These are phyloP conservation scores for Laothoe populi DNA, from an alignment of 2,888 invertebrate species.

Conservation along the genomic window DNA sequence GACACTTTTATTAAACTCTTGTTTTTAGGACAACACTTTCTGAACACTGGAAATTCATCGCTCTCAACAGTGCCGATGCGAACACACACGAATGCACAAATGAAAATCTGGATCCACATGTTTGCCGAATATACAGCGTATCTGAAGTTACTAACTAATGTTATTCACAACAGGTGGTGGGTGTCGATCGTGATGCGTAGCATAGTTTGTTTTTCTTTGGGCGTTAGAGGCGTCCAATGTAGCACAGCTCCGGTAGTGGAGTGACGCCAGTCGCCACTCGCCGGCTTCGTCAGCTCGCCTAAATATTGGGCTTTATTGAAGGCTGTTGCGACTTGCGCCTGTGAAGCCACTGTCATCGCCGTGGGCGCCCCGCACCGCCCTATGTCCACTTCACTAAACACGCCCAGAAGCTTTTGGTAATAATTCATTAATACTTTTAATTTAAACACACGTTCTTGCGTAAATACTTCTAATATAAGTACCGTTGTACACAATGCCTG, in stretches of 20 bases:
- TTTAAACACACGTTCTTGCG: background rate
- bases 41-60: constrained; percentile 55
- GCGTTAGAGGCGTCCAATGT: constrained; percentile 57
- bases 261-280: constrained; percentile 45
- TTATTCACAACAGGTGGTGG: constrained; percentile 67
- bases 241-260: constrained; percentile 59
- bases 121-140: constrained; percentile 42
- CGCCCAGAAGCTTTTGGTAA: constrained; percentile 33
- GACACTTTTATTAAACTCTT: constrained; percentile 63
- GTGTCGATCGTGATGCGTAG: constrained; percentile 59
- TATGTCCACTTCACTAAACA: constrained; percentile 25
- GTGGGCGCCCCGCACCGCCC: constrained; percentile 1
- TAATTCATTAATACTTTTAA: background rate
- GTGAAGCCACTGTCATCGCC: constrained; percentile 49
- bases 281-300: constrained; percentile 27
- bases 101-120: constrained; percentile 62
- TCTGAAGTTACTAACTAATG: constrained; percentile 37
- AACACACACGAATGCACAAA: constrained; percentile 51
- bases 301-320: constrained; percentile 46
- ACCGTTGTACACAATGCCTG: constrained; percentile 3
- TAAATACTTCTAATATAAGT: background rate
- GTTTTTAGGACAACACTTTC: constrained; percentile 69
- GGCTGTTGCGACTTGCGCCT: constrained; percentile 74
- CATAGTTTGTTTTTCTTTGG: constrained; percentile 63
- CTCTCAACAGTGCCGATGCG: constrained; percentile 43